A percentile compares a stretch with the other conserved stretches of the same genome.
Evolutionary conservation across 1,140 invertebrate species (phyloP).

Genomic region (Anagrus nilaparvatae): DNA sequence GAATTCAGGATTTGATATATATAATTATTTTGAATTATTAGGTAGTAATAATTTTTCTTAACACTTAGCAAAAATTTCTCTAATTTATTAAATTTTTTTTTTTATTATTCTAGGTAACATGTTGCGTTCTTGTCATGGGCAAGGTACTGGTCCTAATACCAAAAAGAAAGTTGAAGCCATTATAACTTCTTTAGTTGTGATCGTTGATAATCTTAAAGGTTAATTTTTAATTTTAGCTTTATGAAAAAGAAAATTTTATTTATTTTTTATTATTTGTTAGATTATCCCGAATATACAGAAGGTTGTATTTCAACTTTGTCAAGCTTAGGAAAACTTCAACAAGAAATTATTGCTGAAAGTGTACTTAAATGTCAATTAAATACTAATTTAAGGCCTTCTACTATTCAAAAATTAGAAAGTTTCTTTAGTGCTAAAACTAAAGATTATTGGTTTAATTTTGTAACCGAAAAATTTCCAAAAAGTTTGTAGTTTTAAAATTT

Average conservation of each 20-base stretch:
- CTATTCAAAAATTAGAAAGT: conserved; percentile 20
- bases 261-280: conserved; percentile 5
- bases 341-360: conserved; percentile 15
- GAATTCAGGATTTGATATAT: conserved; percentile 21
- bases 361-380: conserved; percentile 29
- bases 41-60: conserved; percentile 5
- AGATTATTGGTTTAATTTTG: conserved; percentile 21
- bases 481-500: conserved; percentile 5
- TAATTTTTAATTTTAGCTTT: not conserved
- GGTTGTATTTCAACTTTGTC: conserved; percentile 29
- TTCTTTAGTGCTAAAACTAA: conserved; percentile 16
- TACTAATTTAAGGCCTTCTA: conserved; percentile 16
- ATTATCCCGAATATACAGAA: conserved; percentile 17
- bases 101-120: conserved; percentile 2
- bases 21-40: conserved; percentile 30
- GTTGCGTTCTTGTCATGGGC: conserved; percentile 19
- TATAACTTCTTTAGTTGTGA: not conserved
- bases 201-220: not conserved
- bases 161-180: conserved; percentile 5
- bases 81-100: conserved; percentile 1
- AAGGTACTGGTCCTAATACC: conserved; percentile 28
- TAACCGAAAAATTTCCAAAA: conserved; percentile 7
- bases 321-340: conserved; percentile 23
- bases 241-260: conserved; percentile 1
- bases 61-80: not conserved